Evolutionary conservation across 2,113 vertebrate genomes (phyloP), one percentile per base, ranked within the genome.

Genomic region (Gallinago media): DNA sequence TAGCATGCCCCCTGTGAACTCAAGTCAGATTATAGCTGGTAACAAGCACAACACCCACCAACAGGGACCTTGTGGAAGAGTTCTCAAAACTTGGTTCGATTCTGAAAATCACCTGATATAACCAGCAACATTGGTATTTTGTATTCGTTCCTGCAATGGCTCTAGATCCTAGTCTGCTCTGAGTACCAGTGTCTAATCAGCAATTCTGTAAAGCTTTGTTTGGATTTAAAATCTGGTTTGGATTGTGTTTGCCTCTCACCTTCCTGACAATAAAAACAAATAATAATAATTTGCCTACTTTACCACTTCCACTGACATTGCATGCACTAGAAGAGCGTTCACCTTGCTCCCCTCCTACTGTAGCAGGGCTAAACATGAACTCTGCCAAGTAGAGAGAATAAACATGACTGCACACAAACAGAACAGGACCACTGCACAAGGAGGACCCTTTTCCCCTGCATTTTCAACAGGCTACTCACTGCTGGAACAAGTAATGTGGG

Each of bases 391-490:
- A 75, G 86, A 91, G 58, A 4, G 71, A 88, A 92, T 32, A 42
- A 70, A 78, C 55, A 89, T 0, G 4, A 75, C 73, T 75, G 56
- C 81, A 89, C 49, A 65, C 88, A 84, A 72, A 54, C 88, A 81
- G 91, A 54, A 68, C 86, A 85, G 72, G 59, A 87, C 29, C 55
- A 56, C 82, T 2, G 47, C 80, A 58, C 31, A 11, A 55, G 77
- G 74, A 81, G 59, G 18, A 46, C 65, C 54, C 89, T 84, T 71
- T 46, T 47, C 20, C 83, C 95, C 86, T 95, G 85, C 92, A 46
- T 42, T 76, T 52, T 79, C 89, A 94, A 82, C 87, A 88, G 92
- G 84, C 91, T 95, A 66, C 87, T 91, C 92, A 88, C 93, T 92
- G 91, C 72, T 40, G 85, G 59, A 96, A 90, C 96, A 80, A 85